Evolutionary conservation across 2,888 invertebrate species (phyloP), one percentile per base, ranked within the genome.

Genomic region (Andrena trimmerana): DNA sequence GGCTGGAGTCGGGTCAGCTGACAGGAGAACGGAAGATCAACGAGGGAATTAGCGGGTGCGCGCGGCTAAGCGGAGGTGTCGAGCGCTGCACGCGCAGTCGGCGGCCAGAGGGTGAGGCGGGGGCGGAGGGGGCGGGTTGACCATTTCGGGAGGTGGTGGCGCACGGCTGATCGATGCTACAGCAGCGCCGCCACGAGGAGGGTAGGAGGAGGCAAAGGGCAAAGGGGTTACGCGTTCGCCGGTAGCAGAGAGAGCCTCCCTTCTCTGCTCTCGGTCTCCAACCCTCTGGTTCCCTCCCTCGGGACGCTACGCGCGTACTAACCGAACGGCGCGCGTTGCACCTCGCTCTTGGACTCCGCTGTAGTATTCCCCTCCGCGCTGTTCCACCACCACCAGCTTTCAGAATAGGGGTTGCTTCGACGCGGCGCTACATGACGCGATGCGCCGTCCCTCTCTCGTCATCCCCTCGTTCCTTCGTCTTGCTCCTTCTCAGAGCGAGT

Each of bases 151-250:
- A 79, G 89, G 90, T 87, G 91, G 89, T 87, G 89, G 90, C 87
- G 91, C 91, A 91, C 91, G 92, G 90, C 93, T 93, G 93, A 93
- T 93, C 93, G 92, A 93, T 93, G 92, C 92, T 92, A 92, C 90
- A 90, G 87, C 90, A 91, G 92, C 92, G 92, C 89, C 91, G 83
- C 90, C 84, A 81, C 87, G 62, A 59, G 66, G 75, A 48, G 77
- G 36, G 69, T 75, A 63, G 80, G 72, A 78, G 83, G 71, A 71
- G 67, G 78, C 73, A 72, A 62, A 78, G 71, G 62, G 62, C 62
- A 59, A 62, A 27, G 66, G 62, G 74, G 80, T 66, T 80, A 60
- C 24, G 72, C 59, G 52, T 74, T 67, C 52, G 31, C 77, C 81
- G 75, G 42, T 75, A 42, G 68, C 69, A 67, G 62, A 72, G 69